phyloP scores from a whole-genome alignment of 2,113 vertebrate species.

The Pycnonotus jocosus region DNA sequence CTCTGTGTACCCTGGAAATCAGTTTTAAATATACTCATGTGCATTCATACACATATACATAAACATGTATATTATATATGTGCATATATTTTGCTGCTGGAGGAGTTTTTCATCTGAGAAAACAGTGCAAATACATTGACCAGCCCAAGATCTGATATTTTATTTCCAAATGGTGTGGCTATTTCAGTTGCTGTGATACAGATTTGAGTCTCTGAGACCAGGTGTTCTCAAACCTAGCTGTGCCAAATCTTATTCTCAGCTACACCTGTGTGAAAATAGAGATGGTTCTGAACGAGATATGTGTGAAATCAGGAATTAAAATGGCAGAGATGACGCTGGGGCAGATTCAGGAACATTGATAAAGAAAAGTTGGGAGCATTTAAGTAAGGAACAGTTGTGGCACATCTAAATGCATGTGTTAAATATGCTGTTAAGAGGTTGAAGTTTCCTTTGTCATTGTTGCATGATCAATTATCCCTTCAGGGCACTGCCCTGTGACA shows the following conservation, averaged over 20 bases:
- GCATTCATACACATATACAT: background rate
- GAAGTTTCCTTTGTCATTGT: slow-evolving; percentile 7
- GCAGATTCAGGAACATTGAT: background rate
- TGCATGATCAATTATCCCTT: slow-evolving; percentile 22
- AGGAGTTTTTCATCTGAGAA: background rate
- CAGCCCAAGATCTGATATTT: accelerated
- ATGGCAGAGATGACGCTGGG: background rate
- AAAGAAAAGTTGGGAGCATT: background rate
- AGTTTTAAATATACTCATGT: background rate
- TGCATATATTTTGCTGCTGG: background rate
- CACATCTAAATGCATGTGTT: background rate
- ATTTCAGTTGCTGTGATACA: background rate
- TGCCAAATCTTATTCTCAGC: background rate
- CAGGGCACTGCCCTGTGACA: background rate
- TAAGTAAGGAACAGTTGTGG: background rate
- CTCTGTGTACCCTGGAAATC: too few relatives aligned
- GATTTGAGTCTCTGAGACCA: background rate
- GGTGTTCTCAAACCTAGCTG: background rate
- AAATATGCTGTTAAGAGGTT: background rate
- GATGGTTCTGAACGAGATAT: accelerated
- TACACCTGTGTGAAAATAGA: background rate
- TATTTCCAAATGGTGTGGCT: background rate
- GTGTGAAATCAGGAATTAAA: background rate
- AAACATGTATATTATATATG: background rate
- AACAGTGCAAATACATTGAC: background rate